Evolutionary conservation across 2,113 vertebrate species (phyloP).

Genomic region (Leuciscus idus): DNA sequence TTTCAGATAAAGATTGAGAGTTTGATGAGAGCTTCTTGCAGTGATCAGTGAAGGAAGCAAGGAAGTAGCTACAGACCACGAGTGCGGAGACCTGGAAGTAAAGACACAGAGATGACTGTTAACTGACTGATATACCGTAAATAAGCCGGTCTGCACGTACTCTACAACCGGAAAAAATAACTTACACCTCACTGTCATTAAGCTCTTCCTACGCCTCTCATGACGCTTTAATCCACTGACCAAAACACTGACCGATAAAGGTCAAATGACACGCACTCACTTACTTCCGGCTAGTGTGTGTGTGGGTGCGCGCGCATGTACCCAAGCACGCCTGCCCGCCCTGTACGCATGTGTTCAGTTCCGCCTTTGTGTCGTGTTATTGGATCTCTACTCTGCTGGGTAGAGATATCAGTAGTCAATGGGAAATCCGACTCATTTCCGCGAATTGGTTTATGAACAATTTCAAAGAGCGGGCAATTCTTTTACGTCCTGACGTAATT

Average conservation of each 20-base stretch:
- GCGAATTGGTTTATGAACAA: neutral
- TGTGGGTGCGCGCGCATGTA: neutral
- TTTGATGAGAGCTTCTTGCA: conserved; percentile 5
- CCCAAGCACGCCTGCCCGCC: no score
- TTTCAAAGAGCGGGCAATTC: neutral
- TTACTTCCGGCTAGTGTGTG: conserved; percentile 16
- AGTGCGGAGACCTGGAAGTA: neutral
- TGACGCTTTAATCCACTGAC: neutral
- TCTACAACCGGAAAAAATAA: neutral
- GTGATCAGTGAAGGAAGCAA: neutral
- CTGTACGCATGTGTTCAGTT: neutral
- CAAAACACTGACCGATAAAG: conserved; percentile 5
- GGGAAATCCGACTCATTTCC: neutral
- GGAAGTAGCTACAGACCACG: neutral
- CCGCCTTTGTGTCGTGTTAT: neutral
- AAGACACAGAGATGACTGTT: neutral
- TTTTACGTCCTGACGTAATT: neutral
- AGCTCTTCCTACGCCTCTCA: conserved; percentile 35
- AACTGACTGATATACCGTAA: neutral
- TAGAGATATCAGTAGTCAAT: neutral
- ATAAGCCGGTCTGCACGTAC: neutral
- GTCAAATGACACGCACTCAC: neutral
- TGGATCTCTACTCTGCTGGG: neutral
- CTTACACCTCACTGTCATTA: conserved; percentile 10
- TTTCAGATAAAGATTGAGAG: conserved; percentile 28